These are phyloP conservation scores for Linepithema humile DNA, from an alignment of 1,140 invertebrate species.

Conservation along the genomic window DNA sequence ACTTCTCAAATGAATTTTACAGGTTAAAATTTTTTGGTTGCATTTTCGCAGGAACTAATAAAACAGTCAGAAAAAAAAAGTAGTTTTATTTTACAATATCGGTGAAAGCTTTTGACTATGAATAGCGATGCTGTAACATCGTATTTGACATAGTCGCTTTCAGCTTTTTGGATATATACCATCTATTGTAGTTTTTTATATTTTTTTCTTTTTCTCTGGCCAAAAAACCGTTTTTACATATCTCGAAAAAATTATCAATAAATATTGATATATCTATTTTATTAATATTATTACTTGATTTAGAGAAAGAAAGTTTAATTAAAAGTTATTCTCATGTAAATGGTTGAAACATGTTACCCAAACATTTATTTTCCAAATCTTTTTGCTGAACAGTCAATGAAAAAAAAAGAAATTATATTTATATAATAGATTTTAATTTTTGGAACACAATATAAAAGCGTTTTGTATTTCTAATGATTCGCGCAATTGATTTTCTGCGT, in stretches of 20 bases:
- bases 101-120: background rate
- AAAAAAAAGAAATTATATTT: background rate
- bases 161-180: background rate
- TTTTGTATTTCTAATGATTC: background rate
- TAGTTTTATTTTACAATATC: conserved; percentile 19
- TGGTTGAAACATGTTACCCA: background rate
- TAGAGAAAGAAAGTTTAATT: background rate
- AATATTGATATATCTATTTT: background rate
- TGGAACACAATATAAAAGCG: background rate
- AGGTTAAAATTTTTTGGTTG: background rate
- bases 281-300: background rate
- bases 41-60: background rate
- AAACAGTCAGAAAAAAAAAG: background rate
- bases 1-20: background rate
- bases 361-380: background rate
- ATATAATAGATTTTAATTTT: conserved; percentile 3
- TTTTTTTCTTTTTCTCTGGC: background rate
- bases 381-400: background rate
- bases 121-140: too few species aligned
- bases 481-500: too few species aligned
- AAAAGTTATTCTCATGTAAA: background rate
- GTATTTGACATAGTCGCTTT: background rate
- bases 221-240: background rate
- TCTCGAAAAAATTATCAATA: background rate
- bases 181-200: background rate